Percentiles rank a stretch among this genome's conserved stretches.
Conservation (phyloP, 2,888 invertebrate species). For the Hylaea fasciaria region DNA sequence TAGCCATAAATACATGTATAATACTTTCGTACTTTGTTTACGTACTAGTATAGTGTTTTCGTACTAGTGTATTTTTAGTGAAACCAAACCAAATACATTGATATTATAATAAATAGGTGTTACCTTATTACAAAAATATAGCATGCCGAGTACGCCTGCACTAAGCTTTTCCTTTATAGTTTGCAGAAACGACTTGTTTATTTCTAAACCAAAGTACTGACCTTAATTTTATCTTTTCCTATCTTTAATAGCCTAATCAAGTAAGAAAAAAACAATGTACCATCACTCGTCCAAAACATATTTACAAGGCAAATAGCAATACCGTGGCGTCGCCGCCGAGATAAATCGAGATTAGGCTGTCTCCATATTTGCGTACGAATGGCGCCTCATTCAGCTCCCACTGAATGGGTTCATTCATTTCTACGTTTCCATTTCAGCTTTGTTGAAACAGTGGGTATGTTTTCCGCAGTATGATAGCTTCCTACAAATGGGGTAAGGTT, state of each 20-base stretch:
- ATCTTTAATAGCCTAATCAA: background rate
- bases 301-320: constrained; percentile 52
- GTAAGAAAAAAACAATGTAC: constrained; percentile 25
- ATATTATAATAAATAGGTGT: too few species aligned
- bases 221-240: too few species aligned
- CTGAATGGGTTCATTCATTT: constrained; percentile 58
- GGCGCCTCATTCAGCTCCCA: constrained; percentile 48
- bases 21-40: too few species aligned
- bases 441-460: constrained; percentile 36
- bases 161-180: too few species aligned
- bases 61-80: too few species aligned
- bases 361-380: constrained; percentile 60
- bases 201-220: too few species aligned
- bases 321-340: constrained; percentile 42
- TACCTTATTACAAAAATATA: too few species aligned
- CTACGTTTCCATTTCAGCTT: constrained; percentile 53
- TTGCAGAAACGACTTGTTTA: too few species aligned
- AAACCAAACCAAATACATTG: too few species aligned
- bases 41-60: too few species aligned
- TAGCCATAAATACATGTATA: too few species aligned
- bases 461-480: background rate
- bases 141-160: too few species aligned
- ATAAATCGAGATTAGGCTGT: constrained; percentile 51
- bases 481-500: background rate
- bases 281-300: constrained; percentile 34